A percentile compares a stretch with the other conserved stretches of the same genome.
Evolutionary conservation across 2,888 invertebrate species (phyloP).

Genomic region (Hemaris fuciformis): DNA sequence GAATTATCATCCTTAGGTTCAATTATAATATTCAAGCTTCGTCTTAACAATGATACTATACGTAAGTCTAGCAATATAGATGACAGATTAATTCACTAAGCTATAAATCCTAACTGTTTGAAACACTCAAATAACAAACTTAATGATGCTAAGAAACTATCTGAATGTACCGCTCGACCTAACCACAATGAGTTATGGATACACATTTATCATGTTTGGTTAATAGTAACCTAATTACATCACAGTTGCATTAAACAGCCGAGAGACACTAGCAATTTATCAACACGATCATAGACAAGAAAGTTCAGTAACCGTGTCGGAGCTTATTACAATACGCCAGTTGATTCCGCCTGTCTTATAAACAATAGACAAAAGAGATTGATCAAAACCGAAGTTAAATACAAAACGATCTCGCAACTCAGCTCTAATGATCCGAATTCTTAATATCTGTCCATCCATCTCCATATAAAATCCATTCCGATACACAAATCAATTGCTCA

Average conservation of each 20-base stretch:
- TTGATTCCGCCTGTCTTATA: background rate
- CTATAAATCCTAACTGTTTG: background rate
- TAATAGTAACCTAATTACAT: background rate
- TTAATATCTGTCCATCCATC: conserved; percentile 34
- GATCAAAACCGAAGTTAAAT: conserved; percentile 3
- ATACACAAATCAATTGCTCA: conserved; percentile 46
- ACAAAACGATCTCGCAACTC: conserved; percentile 12
- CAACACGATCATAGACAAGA: background rate
- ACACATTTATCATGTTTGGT: background rate
- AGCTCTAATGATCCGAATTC: conserved; percentile 22
- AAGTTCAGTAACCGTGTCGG: background rate
- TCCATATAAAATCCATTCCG: conserved; percentile 48
- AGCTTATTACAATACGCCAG: background rate
- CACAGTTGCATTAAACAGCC: background rate
- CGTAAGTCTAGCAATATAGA: too few species aligned
- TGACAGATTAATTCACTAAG: background rate
- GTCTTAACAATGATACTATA: background rate
- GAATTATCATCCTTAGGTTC: background rate
- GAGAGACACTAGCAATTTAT: background rate
- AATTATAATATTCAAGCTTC: background rate
- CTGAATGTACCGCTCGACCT: too few species aligned
- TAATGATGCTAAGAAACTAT: background rate
- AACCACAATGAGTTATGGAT: background rate
- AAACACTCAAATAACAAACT: background rate
- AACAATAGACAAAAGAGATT: background rate